These are phyloP conservation scores for Sturmia bella DNA, from an alignment of 2,888 invertebrate genomes.

Conservation along the genomic window DNA sequence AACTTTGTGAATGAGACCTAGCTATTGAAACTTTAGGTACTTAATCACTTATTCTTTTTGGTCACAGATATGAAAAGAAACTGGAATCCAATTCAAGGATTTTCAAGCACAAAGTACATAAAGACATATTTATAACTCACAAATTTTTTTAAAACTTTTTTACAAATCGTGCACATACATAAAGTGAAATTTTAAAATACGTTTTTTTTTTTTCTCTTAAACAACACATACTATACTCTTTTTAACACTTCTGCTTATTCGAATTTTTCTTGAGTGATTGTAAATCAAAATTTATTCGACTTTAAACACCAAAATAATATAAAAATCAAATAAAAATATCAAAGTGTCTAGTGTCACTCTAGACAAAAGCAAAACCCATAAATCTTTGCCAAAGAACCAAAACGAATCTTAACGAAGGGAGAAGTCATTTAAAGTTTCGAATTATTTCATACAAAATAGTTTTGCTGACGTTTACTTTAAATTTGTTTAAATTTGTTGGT, in stretches of 20 bases:
- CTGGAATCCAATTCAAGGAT: too few relatives aligned
- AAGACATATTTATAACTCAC: too few relatives aligned
- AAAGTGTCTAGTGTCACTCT: not conserved
- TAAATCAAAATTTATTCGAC: slow-evolving; percentile 48
- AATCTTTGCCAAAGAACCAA: slow-evolving; percentile 41
- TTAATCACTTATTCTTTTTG: too few relatives aligned
- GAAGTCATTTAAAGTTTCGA: slow-evolving; percentile 23
- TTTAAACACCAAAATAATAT: slow-evolving; percentile 4
- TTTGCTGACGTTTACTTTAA: slow-evolving; percentile 12
- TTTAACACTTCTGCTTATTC: slow-evolving; percentile 24
- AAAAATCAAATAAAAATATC: not conserved
- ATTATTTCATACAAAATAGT: slow-evolving; percentile 6
- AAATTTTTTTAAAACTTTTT: too few relatives aligned
- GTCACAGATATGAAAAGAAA: too few relatives aligned
- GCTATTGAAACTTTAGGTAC: too few relatives aligned
- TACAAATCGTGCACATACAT: too few relatives aligned
- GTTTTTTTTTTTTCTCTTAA: not conserved
- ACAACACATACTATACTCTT: not conserved
- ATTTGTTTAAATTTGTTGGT: slow-evolving; percentile 20
- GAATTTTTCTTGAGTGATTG: slow-evolving; percentile 14
- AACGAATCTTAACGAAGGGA: slow-evolving; percentile 37
- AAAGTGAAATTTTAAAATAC: too few relatives aligned
- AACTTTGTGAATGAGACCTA: too few relatives aligned
- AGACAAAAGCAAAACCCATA: slow-evolving; percentile 18
- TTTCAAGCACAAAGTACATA: too few relatives aligned